Evolutionary conservation across 2,113 vertebrate genomes (phyloP).

Genomic region (Passer domesticus): DNA sequence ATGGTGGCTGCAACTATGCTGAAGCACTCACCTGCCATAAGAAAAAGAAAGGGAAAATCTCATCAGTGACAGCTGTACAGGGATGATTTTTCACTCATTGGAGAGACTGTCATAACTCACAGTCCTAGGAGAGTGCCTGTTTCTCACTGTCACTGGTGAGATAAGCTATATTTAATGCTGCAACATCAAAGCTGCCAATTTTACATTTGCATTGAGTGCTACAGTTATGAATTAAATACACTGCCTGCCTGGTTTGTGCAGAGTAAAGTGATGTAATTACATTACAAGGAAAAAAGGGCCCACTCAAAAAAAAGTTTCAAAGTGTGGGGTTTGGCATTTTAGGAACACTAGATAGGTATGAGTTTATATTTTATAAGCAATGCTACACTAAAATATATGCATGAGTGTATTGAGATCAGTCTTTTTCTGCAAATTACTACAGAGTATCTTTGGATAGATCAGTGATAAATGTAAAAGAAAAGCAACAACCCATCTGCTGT

Average conservation of each 20-base stretch:
- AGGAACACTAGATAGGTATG: not conserved
- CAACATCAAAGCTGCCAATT: conserved; percentile 59
- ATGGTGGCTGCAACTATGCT: not conserved
- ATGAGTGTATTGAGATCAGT: not conserved
- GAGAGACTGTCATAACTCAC: conserved; percentile 64
- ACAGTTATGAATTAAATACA: conserved; percentile 25
- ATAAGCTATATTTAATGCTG: conserved; percentile 61
- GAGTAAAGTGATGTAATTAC: conserved; percentile 31
- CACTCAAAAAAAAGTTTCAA: not conserved
- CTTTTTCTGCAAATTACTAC: not conserved
- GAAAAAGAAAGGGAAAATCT: conserved; percentile 1
- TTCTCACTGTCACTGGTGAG: conserved; percentile 67
- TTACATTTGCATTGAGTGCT: conserved; percentile 48
- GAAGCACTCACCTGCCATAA: not conserved
- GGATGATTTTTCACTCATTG: conserved; percentile 58
- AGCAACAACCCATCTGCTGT: not conserved
- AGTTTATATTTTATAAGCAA: not conserved
- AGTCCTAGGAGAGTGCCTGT: conserved; percentile 68
- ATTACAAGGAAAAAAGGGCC: not conserved
- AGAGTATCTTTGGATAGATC: not conserved
- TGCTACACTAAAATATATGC: not conserved
- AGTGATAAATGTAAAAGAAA: not conserved
- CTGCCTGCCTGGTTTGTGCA: not conserved
- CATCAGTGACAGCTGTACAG: conserved; percentile 27
- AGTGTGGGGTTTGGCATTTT: not conserved